Conservation (phyloP, 2,797 vertebrate species). For the Fundulus diaphanus region DNA sequence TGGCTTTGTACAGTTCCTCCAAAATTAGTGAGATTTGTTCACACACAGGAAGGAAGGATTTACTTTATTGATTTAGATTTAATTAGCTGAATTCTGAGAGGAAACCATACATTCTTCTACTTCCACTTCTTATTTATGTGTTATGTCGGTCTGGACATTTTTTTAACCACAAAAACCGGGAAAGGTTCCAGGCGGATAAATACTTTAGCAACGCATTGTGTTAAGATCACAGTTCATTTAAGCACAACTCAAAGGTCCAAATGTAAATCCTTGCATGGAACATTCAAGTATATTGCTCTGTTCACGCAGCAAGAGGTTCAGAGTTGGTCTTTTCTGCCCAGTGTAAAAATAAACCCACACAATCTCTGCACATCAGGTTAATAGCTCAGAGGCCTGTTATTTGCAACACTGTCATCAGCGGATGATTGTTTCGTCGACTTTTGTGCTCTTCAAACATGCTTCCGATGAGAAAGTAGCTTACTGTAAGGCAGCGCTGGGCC, state of each 20-base stretch:
- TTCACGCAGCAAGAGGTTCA: neutral
- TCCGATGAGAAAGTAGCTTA: conserved; percentile 4
- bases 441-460: conserved; percentile 17
- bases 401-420: conserved; percentile 14
- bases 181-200: neutral
- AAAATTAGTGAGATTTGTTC: neutral
- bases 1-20: neutral
- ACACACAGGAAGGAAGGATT: neutral
- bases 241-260: conserved; percentile 8
- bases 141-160: neutral
- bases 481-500: conserved; percentile 4
- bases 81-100: neutral
- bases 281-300: conserved; percentile 4
- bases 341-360: conserved; percentile 1
- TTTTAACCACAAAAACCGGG: no score
- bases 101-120: neutral
- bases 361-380: conserved; percentile 7
- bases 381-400: conserved; percentile 18
- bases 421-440: conserved; percentile 21
- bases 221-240: neutral
- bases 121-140: neutral
- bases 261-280: conserved; percentile 5
- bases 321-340: conserved; percentile 1
- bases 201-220: no score
- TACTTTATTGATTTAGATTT: no score